A percentile compares a stretch with the other conserved stretches of the same genome.
These are phyloP conservation scores for Drosophila nasuta DNA, from an alignment of 1,140 invertebrate species.

Conservation along the genomic window DNA sequence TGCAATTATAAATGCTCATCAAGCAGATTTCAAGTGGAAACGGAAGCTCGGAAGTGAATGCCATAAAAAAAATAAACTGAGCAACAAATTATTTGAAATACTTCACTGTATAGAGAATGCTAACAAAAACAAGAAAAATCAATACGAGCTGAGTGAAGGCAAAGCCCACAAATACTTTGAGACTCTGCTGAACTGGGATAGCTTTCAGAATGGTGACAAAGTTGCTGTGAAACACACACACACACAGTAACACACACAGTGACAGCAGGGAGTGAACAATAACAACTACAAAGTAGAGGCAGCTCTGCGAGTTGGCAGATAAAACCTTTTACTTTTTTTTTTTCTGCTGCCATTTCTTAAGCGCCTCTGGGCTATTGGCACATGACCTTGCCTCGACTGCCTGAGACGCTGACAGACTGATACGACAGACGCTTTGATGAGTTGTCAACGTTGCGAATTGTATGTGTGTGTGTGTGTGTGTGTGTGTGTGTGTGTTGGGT, in stretches of 20 bases:
- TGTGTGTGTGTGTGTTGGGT: constrained; percentile 3
- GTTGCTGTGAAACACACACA: constrained; percentile 43
- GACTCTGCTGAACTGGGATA: constrained; percentile 21
- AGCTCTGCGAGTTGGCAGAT: constrained; percentile 37
- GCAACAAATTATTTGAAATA: constrained; percentile 37
- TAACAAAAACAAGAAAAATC: constrained; percentile 56
- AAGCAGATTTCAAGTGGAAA: constrained; percentile 55
- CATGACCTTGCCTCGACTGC: constrained; percentile 66
- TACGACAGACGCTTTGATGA: constrained; percentile 64
- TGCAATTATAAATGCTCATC: constrained; percentile 78
- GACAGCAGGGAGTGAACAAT: constrained; percentile 11
- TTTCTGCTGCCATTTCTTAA: constrained; percentile 51
- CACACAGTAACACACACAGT: constrained; percentile 42
- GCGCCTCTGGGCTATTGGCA: constrained; percentile 72
- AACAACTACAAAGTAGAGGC: constrained; percentile 10
- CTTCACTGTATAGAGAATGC: constrained; percentile 28
- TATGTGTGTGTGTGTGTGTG: not conserved
- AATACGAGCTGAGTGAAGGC: constrained; percentile 60
- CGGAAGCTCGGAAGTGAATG: constrained; percentile 12
- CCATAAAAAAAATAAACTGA: constrained; percentile 31
- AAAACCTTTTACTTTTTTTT: constrained; percentile 54
- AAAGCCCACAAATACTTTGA: constrained; percentile 54
- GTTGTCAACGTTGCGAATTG: constrained; percentile 63
- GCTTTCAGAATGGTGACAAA: constrained; percentile 57
- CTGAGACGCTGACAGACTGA: constrained; percentile 6